Base-by-base conservation (phyloP, 2,797 vertebrate species). In the Schizothorax lantsangensis region DNA sequence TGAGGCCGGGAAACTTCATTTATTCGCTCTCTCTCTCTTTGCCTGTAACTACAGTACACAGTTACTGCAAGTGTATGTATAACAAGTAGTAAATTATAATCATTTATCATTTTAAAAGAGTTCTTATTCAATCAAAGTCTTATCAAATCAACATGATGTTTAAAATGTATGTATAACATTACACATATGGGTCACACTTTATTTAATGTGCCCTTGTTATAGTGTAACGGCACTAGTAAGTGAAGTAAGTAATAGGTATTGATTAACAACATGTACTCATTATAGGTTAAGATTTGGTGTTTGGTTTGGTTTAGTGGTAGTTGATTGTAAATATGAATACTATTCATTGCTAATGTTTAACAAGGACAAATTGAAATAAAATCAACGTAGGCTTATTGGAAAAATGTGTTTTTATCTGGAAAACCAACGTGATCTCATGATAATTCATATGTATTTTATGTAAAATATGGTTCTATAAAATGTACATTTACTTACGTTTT, bases 1-100 rank as follows among this genome's bases (percentile, higher is more conserved):
- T 59, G 71, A 62, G 82, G 62, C 79, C 14, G 57, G 23, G 15
- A 38, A 45, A 43, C 79, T 74, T 59, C 6, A 19, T 79, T 26
- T 59, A 43, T 86, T 62, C 81, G 15, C 79, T 72, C 38, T 80
- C 40, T 45, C 40, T 43, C 6, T 36, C 14, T 36, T 6, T 36
- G 5, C 30, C 9, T 52, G 5, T 77, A 30, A 77, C 30, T 36
- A 21, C 10, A 36, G 47, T 77, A 54, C 26, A 75, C 15, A 19
- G 72, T 74, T 19, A 47, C 23, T 74, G 72, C n/a, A 17, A 30
- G 14, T 5, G 43, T 30, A 10, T 52, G 26, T 5, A 52, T 52
- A 52, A 5, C 5, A 49, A 75, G 26, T 6, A 9, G 6, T 11
- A 6, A 5, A 75, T 30, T 0, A 38, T 23, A 21, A 79, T 38